Base-by-base conservation (phyloP, 2,113 vertebrate species). In the Anthoscopus minutus region DNA sequence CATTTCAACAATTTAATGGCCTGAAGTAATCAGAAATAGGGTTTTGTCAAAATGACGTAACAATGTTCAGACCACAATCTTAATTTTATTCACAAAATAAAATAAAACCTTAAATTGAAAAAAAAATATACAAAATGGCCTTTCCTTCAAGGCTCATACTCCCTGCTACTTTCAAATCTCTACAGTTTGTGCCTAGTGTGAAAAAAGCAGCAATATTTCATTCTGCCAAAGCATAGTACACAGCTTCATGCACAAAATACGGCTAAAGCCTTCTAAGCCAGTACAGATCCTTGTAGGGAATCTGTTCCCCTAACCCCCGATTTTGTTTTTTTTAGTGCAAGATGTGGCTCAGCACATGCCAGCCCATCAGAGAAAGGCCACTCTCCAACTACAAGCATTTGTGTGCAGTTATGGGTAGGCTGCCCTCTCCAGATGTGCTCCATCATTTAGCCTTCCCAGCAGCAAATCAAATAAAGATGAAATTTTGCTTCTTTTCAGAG, bases 401-500 rank as follows among this genome's bases (percentile, higher is more conserved):
- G 7, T 30, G 24, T 16, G 14, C 56, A 72, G 42, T 44, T 53
- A 33, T 17, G n/a, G 79, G 44, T 23, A 14, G 30, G 47, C 50
- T 54, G 35, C 47, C 22, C 54, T 15, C 37, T 61, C 56, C 65
- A 24, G 12, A 96, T 9, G 23, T 62, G 54, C 28, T 92, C 95
- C 23, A 15, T 54, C 65, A 48, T 74, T 90, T n/a, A 94, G 82
- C 31, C 93, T 96, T 93, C 89, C 77, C 40, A 83, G 81, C 79
- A 69, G 62, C 15, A 74, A 88, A 96, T 90, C 79, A 93, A 96
- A 95, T 80, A 93, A 95, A 95, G 92, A 94, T 95, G 96, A 47
- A 91, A 77, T 92, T 96, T 95, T 96, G 57, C 79, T 97, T 88
- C 88, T 88, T 96, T 97, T 96, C 86, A 62, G 81, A 91, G 84